Evolutionary conservation across 1,140 invertebrate species (phyloP), one percentile per base, ranked within the genome.

Genomic region (Aphelenchoides fujianensis): DNA sequence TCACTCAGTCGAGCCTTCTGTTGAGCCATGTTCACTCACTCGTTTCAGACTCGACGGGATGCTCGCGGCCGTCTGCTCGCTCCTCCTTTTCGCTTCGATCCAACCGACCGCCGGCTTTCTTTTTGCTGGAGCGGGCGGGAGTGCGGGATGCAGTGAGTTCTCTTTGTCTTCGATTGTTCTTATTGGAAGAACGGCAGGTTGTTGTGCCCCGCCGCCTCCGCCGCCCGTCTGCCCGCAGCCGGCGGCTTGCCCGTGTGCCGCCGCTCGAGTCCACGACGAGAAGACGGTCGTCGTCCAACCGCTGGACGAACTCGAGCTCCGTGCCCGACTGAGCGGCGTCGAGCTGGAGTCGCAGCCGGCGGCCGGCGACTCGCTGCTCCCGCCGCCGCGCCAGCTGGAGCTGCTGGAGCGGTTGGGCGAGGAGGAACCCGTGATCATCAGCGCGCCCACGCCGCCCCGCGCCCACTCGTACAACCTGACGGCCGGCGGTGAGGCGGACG

Each of bases 331-430:
- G 5, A 7, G 5, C 34, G 55, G 55, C 5, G 5, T 59, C 34
- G 27, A 59, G 23, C 34, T 59, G 5, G 55, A 59, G 5, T 5
- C 28, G 5, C 55, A 59, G 34, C 55, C 55, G 34, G 34, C 23
- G 19, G n/a, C n/a, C n/a, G 27, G 34, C 23, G 55, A 59, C 34
- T 5, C 55, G 7, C 23, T 7, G 19, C 12, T 59, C 19, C 12
- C 19, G 7, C 5, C 19, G 5, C 55, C 55, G 23, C 55, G 55
- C 7, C 55, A 59, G 34, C 23, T 59, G 7, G 55, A 59, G 55
- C 34, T 59, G 55, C 34, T 59, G 19, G 55, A 59, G 34, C 5
- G 55, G 7, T 59, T 59, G 55, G 55, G 55, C 23, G 55, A 59
- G 27, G 55, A 59, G 55, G 12, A 5, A 23, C 5, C 55, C 5